phyloP scores from a whole-genome alignment of 2,888 invertebrate genomes.

The Parapristionchus giblindavisi region DNA sequence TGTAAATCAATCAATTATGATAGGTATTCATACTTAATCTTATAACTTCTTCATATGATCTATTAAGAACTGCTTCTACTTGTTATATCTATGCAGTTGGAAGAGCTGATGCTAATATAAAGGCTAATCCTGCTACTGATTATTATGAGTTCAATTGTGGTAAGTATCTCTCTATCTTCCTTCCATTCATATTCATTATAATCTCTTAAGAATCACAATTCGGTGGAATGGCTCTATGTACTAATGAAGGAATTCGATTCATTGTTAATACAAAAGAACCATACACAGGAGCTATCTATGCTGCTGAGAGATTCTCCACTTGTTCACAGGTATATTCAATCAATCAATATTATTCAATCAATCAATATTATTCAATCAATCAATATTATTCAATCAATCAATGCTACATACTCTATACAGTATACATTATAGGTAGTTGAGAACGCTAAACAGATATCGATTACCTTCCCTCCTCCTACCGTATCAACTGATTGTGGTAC shows the following conservation, averaged over 20 bases:
- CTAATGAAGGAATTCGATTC: constrained; percentile 70
- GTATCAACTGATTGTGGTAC: constrained; percentile 69
- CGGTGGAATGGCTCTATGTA: constrained; percentile 70
- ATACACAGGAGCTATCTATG: constrained; percentile 70
- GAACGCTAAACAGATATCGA: constrained; percentile 69
- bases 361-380: not conserved
- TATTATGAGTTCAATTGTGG: constrained; percentile 70
- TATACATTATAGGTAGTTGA: constrained; percentile 59
- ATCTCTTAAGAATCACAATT: constrained; percentile 65
- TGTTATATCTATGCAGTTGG: constrained; percentile 69
- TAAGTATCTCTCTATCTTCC: constrained; percentile 40
- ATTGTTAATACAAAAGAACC: constrained; percentile 70
- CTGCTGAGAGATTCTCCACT: constrained; percentile 69
- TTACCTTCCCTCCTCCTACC: constrained; percentile 70
- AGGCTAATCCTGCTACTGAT: constrained; percentile 68
- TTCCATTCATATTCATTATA: not conserved
- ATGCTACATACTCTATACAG: not conserved
- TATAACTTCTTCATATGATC: not conserved
- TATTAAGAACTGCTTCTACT: constrained; percentile 65
- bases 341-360: not conserved
- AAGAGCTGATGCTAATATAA: constrained; percentile 63
- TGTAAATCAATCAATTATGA: constrained; percentile 70
- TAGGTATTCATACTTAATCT: constrained; percentile 40
- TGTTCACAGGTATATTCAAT: constrained; percentile 59
- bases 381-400: not conserved